Conservation (phyloP, 2,888 invertebrate genomes). For the Exocentrus adspersus region DNA sequence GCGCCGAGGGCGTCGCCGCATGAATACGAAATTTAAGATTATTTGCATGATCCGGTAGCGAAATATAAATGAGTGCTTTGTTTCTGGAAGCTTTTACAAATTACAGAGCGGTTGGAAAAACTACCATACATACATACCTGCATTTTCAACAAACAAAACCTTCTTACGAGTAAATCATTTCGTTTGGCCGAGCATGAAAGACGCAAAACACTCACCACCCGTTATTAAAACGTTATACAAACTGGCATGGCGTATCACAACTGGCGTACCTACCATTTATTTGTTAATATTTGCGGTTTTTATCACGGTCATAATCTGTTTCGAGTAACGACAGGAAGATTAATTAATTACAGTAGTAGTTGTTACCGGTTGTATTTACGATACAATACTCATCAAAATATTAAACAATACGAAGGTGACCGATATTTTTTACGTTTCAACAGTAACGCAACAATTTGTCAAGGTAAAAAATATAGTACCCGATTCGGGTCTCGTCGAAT, state of each 20-base stretch:
- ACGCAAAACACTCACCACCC: background rate
- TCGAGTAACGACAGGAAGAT: conserved; percentile 28
- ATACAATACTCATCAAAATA: background rate
- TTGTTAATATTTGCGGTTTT: conserved; percentile 21
- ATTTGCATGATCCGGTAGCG: conserved; percentile 7
- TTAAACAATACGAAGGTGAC: too few species aligned
- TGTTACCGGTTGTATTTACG: background rate
- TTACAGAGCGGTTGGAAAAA: too few species aligned
- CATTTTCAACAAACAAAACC: conserved; percentile 13
- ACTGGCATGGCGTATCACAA: background rate
- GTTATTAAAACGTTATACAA: background rate
- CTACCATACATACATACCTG: too few species aligned
- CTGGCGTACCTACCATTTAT: conserved; percentile 15
- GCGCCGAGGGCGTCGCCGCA: conserved; percentile 27
- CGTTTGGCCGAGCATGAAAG: background rate
- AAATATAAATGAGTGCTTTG: too few species aligned
- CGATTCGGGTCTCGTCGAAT: too few species aligned
- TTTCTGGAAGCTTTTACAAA: too few species aligned
- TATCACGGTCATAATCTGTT: conserved; percentile 30
- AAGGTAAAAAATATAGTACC: too few species aligned
- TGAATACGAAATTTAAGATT: conserved; percentile 35
- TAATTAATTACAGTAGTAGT: conserved; percentile 9
- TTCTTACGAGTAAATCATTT: conserved; percentile 11
- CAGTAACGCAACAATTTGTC: too few species aligned
- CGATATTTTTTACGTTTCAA: too few species aligned